Base-by-base conservation (phyloP, 2,797 vertebrate species). In the Sebastes baramenuke region DNA sequence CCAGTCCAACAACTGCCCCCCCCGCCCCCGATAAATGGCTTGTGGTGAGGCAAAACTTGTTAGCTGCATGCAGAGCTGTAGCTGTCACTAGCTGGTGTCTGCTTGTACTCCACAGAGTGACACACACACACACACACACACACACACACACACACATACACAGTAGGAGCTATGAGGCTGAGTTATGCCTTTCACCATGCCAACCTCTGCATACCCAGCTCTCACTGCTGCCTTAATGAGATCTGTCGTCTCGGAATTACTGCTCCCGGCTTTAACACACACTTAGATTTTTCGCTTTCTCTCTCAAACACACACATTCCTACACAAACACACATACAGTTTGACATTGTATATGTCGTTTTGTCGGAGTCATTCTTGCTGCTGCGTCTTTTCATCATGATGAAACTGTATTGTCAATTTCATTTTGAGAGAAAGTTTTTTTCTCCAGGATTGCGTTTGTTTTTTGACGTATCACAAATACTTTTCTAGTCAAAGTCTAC, bases 151-250 rank as follows among this genome's bases (percentile, higher is more conserved):
- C 34, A 34, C 34, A 34, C 34, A 36, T 10, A 36, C 34, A 36
- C 34, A 55, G 42, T 42, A 36, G 69, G 66, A 83, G 72, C 75
- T 78, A 24, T 59, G 61, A 80, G 70, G 80, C 61, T 85, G 76
- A 86, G 78, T 67, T 77, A 18, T 78, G 83, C 62, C 77, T 80
- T 79, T 83, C 78, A 79, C 61, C 67, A 46, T 75, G 83, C 55
- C 74, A 83, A 36, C 73, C 84, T 86, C 73, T 80, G 72, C 78
- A 83, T 64, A 71, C 66, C 70, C 75, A 66, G 54, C 76, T 59
- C 61, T 80, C 86, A 67, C 62, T 79, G 79, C 32, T 42, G 64
- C 49, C 56, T 59, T 90, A 90, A 92, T 89, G 76, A 91, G 81
- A 79, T 72, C 73, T 85, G 87, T 90, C 61, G 16, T 89, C 81